These are phyloP conservation scores for Hoplostethus atlanticus DNA, from an alignment of 2,797 vertebrate species.

Conservation along the genomic window DNA sequence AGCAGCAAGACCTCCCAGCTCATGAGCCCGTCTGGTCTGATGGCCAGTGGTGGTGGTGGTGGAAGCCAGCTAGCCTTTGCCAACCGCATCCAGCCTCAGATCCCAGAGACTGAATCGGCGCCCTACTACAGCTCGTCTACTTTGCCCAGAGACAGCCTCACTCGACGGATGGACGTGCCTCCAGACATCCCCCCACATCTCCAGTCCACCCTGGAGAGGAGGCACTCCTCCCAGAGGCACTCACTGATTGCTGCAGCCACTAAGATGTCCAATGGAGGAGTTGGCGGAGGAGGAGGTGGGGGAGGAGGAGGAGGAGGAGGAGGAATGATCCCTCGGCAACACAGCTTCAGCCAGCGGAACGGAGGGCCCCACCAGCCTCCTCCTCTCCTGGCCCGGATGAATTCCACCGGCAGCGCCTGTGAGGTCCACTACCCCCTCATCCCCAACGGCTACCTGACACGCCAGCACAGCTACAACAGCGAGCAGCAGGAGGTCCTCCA, in stretches of 20 bases:
- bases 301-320: conserved; percentile 59
- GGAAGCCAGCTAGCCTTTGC: conserved; percentile 79
- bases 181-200: conserved; percentile 86
- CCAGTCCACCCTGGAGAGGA: conserved; percentile 85
- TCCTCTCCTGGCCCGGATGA: conserved; percentile 88
- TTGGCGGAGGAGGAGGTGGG: conserved; percentile 46
- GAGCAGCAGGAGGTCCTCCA: conserved; percentile 84
- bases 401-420: conserved; percentile 85
- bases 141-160: conserved; percentile 88
- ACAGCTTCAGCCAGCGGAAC: conserved; percentile 86
- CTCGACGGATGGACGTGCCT: conserved; percentile 90
- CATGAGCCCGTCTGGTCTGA: conserved; percentile 81
- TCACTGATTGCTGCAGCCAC: conserved; percentile 84
- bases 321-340: conserved; percentile 84
- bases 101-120: conserved; percentile 85
- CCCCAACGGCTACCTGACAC: conserved; percentile 84
- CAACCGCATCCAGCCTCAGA: conserved; percentile 87
- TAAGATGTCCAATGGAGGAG: conserved; percentile 79
- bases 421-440: conserved; percentile 87
- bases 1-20: conserved; percentile 80
- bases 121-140: conserved; percentile 89
- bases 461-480: conserved; percentile 87
- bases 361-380: conserved; percentile 83
- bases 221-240: conserved; percentile 86
- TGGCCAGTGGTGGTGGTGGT: conserved; percentile 67